Base-by-base conservation (phyloP, 92 coral and sea anemone species). In the Pocillopora grandis region DNA sequence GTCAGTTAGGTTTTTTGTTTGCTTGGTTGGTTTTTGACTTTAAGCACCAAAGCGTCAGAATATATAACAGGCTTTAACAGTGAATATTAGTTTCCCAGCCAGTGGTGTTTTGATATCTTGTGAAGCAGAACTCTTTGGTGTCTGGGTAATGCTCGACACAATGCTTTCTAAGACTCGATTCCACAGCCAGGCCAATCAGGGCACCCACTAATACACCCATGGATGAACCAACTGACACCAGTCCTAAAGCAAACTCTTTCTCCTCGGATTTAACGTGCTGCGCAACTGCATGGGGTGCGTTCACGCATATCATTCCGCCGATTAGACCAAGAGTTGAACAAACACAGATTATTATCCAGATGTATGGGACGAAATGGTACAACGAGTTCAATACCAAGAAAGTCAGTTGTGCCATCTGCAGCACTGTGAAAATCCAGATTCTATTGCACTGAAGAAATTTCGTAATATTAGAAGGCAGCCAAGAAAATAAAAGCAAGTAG, bases 31-130 rank as follows among this genome's bases (percentile, higher is more conserved):
- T 42, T 42, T 27, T 42, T 42, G 52, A 7, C 52, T 7, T 42
- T 42, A 42, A 42, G 52, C 52, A 7, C 52, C 8, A 42, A 42
- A 7, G 52, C 52, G 8, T 7, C 52, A 42, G 52, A 42, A 42
- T 42, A 1, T 42, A 42, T 42, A 42, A 42, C 52, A 42, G 8
- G 8, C 52, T 42, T 2, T 42, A 94, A 76, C 95, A 94, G 81
- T 94, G 98, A n/a, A 92, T 77, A 60, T 94, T 94, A 7, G 33
- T 70, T 8, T 91, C 88, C 98, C 98, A 94, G 10, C 95, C 98
- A 2, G 98, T 92, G 8, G 88, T 36, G 78, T 94, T 94, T 18
- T 73, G 82, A 55, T 85, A 89, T 33, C 98, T 80, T 42, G 98
- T 94, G 68, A 94, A 86, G 72, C 98, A 94, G 64, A 86, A 90